Evolutionary conservation across 2,797 vertebrate genomes (phyloP), one percentile per base, ranked within the genome.

Genomic region (Gadopsis marmoratus): DNA sequence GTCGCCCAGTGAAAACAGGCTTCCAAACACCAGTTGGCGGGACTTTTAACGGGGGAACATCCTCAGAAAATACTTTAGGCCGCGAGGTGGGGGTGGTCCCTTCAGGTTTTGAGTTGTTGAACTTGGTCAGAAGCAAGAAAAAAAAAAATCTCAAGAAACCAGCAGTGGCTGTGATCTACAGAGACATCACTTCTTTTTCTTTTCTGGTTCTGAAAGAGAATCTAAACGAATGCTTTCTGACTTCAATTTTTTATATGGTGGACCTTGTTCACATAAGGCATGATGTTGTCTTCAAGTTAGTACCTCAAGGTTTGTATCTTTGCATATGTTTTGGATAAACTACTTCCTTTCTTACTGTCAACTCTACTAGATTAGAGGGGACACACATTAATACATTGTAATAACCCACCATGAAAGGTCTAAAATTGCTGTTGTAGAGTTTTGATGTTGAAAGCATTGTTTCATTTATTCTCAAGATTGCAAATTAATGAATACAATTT

Each of bases 1-100:
- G 93, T 96, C 91, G 89, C 91, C 43, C 95, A 96, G 47, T 95
- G 96, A 97, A 86, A 78, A 51, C 53, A 59, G 85, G 80, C 86
- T 89, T 81, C 76, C 75, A 78, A 69, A 29, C 26, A 23, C 58
- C 89, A 77, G 61, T 68, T 73, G 82, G 88, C 66, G 56, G 75
- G 78, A 86, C 79, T 86, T 84, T 19, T 19, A 68, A 26, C 11
- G 60, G 41, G 87, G 23, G 23, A 9, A 11, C 21, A 11, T 74
- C 67, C 67, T 80, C 73, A n/a, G 63, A 55, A 31, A 0, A 81
- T 76, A 84, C 80, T 75, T 77, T 51, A 48, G 74, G 70, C 53
- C 45, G 6, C 8, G 19, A 9, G 47, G 35, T 50, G 56, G 55
- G 56, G 47, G 33, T 6, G 48, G 68, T 71, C 60, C 56, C 76